These are phyloP conservation scores for Protonemura montana DNA, from an alignment of 2,888 invertebrate species.

Conservation along the genomic window DNA sequence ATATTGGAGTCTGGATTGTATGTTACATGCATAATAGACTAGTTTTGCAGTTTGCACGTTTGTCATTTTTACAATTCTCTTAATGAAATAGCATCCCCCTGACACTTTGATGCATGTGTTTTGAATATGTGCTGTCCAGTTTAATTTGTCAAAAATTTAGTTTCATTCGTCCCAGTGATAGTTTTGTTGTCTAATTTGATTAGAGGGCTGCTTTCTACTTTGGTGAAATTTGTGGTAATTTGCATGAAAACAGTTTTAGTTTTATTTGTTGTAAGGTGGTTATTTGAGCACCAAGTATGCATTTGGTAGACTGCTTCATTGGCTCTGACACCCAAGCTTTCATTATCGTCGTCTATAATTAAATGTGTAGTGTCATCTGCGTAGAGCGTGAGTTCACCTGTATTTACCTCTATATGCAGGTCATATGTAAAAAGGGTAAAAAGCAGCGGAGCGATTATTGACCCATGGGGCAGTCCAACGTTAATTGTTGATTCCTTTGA, in stretches of 20 bases:
- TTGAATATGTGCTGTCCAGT: background rate
- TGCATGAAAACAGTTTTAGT: background rate
- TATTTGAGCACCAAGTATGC: background rate
- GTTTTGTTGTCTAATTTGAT: background rate
- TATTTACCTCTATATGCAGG: constrained; percentile 3
- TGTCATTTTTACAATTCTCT: background rate
- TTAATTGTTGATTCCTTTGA: background rate
- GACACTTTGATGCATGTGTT: background rate
- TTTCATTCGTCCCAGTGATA: background rate
- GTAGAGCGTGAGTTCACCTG: background rate
- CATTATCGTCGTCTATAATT: background rate
- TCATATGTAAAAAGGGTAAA: background rate
- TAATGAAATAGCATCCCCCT: background rate
- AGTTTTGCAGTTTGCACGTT: background rate
- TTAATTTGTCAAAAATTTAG: background rate
- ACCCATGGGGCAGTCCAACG: background rate
- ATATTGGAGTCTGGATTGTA: background rate
- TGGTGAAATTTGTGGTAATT: background rate
- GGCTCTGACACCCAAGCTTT: background rate
- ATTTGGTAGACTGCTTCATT: background rate
- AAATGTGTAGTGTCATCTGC: background rate
- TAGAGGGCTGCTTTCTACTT: background rate
- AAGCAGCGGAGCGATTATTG: background rate
- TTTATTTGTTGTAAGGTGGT: background rate
- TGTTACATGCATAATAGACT: background rate